Conservation (phyloP, 2,888 invertebrate genomes). For the Eucriotettix oculatus region DNA sequence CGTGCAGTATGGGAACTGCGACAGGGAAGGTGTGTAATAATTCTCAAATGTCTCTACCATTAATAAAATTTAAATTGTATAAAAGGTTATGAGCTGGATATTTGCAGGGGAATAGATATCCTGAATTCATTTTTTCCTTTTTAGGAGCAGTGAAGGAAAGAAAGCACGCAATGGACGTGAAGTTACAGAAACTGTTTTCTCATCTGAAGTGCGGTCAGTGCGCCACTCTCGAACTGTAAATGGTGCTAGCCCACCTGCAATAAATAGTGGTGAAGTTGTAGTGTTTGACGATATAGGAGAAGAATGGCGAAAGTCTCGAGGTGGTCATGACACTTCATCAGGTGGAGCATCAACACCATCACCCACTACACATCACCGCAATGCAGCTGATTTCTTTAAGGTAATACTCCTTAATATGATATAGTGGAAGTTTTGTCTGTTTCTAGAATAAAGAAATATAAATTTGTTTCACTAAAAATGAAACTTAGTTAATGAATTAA, state of each 20-base stretch:
- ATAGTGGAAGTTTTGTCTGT: no score
- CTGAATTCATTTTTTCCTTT: not conserved
- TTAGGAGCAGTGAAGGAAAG: not conserved
- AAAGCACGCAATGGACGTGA: conserved; percentile 30
- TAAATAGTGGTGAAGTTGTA: conserved; percentile 62
- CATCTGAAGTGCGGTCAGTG: conserved; percentile 41
- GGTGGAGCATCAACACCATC: conserved; percentile 18
- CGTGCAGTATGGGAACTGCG: conserved; percentile 3
- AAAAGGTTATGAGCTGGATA: no score
- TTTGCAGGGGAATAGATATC: not conserved
- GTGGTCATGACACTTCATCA: conserved; percentile 20
- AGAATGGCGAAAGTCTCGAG: conserved; percentile 10
- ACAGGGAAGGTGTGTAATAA: not conserved
- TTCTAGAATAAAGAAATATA: no score
- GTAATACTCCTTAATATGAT: conserved; percentile 14
- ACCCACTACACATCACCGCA: conserved; percentile 26
- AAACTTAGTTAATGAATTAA: no score
- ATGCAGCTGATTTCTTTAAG: conserved; percentile 31
- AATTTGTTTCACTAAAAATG: no score
- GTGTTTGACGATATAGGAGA: conserved; percentile 78
- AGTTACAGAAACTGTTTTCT: conserved; percentile 43
- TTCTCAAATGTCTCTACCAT: no score
- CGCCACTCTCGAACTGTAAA: conserved; percentile 29
- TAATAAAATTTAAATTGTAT: no score
- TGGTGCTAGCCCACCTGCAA: conserved; percentile 30